Conservation (phyloP, 2,113 vertebrate genomes). For the Propithecus coquereli region DNA sequence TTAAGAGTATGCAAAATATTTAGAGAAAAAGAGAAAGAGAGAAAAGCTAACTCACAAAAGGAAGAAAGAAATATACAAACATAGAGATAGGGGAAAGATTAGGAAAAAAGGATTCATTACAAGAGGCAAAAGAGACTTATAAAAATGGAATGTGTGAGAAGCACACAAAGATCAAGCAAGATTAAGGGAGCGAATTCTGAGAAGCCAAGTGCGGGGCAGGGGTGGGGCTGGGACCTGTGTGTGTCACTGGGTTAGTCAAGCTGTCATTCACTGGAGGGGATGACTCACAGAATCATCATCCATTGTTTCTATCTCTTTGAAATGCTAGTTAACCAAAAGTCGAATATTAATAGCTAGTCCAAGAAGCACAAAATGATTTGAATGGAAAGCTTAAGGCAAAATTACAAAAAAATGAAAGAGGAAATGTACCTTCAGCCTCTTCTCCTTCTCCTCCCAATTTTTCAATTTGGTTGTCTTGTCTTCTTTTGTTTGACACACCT, state of each 20-base stretch:
- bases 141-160: neutral
- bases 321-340: constrained; percentile 45
- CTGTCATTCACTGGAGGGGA: neutral
- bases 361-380: neutral
- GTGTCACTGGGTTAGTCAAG: constrained; percentile 35
- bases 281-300: constrained; percentile 40
- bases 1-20: neutral
- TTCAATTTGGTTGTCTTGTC: neutral
- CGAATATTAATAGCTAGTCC: constrained; percentile 28
- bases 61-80: neutral
- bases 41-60: neutral
- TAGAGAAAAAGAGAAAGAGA: neutral
- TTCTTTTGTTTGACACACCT: neutral
- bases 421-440: neutral
- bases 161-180: neutral
- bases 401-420: neutral
- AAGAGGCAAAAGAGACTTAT: neutral
- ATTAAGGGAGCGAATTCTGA: neutral
- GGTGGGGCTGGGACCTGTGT: neutral
- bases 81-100: neutral
- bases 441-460: neutral
- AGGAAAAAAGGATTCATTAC: neutral
- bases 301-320: constrained; percentile 38
- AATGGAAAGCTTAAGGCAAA: constrained; percentile 43
- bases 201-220: neutral